A percentile compares a stretch with the other conserved stretches of the same genome.
Evolutionary conservation across 1,140 invertebrate genomes (phyloP).

Genomic region (Vollenhovia emeryi): DNA sequence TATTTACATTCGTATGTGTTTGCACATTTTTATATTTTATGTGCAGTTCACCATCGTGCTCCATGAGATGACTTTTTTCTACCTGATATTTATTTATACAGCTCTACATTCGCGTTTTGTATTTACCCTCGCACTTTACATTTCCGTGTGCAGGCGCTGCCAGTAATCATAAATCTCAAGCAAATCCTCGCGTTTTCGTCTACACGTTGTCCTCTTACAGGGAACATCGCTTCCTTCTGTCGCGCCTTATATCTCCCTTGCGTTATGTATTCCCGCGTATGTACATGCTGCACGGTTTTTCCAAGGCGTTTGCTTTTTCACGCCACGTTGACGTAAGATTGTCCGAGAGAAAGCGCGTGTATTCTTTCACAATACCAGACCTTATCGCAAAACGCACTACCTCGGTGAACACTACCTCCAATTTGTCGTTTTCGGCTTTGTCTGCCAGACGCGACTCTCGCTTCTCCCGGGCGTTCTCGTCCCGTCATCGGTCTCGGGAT

Average conservation of each 20-base stretch:
- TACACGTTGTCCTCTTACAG: slow-evolving; percentile 45
- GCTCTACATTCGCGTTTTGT: slow-evolving; percentile 32
- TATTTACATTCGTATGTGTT: slow-evolving; percentile 10
- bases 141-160: slow-evolving; percentile 20
- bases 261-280: slow-evolving; percentile 34
- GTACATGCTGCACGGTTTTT: not conserved
- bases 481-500: not conserved
- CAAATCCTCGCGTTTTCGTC: slow-evolving; percentile 46
- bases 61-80: slow-evolving; percentile 23
- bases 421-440: not conserved
- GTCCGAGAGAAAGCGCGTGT: slow-evolving; percentile 1
- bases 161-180: slow-evolving; percentile 57
- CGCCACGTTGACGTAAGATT: not conserved
- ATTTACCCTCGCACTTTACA: slow-evolving; percentile 51
- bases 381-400: not conserved
- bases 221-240: slow-evolving; percentile 43
- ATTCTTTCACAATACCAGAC: not conserved
- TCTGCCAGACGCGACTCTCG: not conserved
- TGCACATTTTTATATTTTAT: slow-evolving; percentile 41
- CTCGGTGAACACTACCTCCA: not conserved
- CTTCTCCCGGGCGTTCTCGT: not conserved
- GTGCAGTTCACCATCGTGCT: slow-evolving; percentile 12
- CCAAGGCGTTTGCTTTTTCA: slow-evolving; percentile 34
- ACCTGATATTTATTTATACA: slow-evolving; percentile 54
- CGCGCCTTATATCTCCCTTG: slow-evolving; percentile 30